A percentile compares a stretch with the other conserved stretches of the same genome.
Conservation (phyloP, 35 echinoderm and acorn worm species). For the Ptychodera flava region DNA sequence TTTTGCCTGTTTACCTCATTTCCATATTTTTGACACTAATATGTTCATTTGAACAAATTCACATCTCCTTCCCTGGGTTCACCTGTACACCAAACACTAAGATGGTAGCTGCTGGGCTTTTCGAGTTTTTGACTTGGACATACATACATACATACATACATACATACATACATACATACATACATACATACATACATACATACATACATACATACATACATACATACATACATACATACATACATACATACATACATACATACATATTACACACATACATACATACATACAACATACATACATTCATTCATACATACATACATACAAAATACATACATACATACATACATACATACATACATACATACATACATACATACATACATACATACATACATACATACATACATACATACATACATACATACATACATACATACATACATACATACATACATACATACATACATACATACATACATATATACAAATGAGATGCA, state of each 20-base stretch:
- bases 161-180: neutral
- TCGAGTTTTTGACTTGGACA: no score
- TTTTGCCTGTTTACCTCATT: no score
- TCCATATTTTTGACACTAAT: no score
- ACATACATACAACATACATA: slow-evolving; percentile 1
- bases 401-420: slow-evolving; percentile 2
- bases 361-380: neutral
- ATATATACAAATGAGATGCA: neutral
- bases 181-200: neutral
- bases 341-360: neutral
- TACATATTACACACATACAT: neutral
- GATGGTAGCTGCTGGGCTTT: no score
- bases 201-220: slow-evolving; percentile 2
- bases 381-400: slow-evolving; percentile 2
- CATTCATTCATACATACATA: neutral
- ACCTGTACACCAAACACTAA: no score
- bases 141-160: neutral
- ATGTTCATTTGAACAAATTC: no score
- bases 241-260: slow-evolving; percentile 2
- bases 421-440: slow-evolving; percentile 2
- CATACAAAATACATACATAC: neutral
- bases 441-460: slow-evolving; percentile 2
- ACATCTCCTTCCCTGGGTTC: no score
- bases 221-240: neutral
- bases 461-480: neutral